Base-by-base conservation (phyloP, 1,140 invertebrate genomes). In the Hestina assimilis region DNA sequence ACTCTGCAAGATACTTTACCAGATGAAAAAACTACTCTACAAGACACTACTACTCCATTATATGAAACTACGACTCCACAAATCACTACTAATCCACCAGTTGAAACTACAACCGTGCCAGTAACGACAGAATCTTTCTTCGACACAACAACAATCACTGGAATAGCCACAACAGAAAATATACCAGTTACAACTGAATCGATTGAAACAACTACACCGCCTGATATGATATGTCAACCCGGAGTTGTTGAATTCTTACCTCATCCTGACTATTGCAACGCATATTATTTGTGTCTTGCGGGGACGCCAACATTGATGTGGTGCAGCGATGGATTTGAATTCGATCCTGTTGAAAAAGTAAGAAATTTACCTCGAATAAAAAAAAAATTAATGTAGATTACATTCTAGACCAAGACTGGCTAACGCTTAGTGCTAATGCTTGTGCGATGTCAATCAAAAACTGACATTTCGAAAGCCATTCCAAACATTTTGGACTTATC, bases 101-200 rank as follows among this genome's bases (percentile, higher is more conserved):
- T n/a, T n/a, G n/a, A n/a, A n/a, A n/a, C 47, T 0, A 31, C 41
- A 12, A 53, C 48, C 9, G 11, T 17, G 0, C 3, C 2, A 9
- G 6, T 26, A 28, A 48, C 53, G 8, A 57, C 53, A 35, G 23
- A 45, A 21, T 26, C 35, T 4, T 3, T 9, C 2, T 40, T 20
- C 11, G 19, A 53, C 11, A 59, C 60, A 9, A 57, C 51, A 14
- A 12, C 4, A 9, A 24, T 11, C 1, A 1, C 45, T 6, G 51
- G 21, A 9, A 53, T 52, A 24, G 23, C 52, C 47, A 11, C 9
- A 20, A 2, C 5, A 8, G 11, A n/a, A n/a, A n/a, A n/a, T n/a
- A n/a, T n/a, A n/a, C 5, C 24, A 24, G 48, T 48, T 11, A 57
- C 53, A 28, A 40, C 53, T 14, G 46, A 47, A 23, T 29, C 28